Evolutionary conservation across 2,113 vertebrate genomes (phyloP), one percentile per base, ranked within the genome.

Genomic region (Coracopsis vasa): DNA sequence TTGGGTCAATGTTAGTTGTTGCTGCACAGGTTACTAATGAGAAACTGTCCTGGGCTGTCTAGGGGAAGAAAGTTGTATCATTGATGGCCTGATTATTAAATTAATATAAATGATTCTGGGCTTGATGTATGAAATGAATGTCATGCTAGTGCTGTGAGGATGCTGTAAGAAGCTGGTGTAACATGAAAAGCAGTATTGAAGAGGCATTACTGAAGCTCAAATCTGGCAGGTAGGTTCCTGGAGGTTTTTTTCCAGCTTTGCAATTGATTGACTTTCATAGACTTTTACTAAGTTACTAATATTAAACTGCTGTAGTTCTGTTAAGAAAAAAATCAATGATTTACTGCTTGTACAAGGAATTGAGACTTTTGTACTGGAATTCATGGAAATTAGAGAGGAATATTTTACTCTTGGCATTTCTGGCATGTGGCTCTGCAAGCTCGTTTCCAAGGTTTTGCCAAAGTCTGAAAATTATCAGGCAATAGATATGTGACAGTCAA

Each of bases 321-420:
- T 80, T 41, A 0, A 70, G 82, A 86, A 60, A 39, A 74, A 50
- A 9, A 29, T 29, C 41, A 92, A 67, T 92, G n/a, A 87, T 92
- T 90, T 92, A 87, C 78, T 87, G 4, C 44, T 77, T 94, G 42
- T 87, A 51, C 51, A 86, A 64, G 54, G 67, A 92, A 65, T 51
- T 67, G 86, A 84, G 73, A 75, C 50, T 75, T 91, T 13, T 39
- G 7, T 65, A 33, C 62, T 85, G 70, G 70, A 87, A 93, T 87
- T 82, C 1, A 1, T 87, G 87, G 48, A 89, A 95, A 88, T 80
- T 47, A 27, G 65, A 74, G 37, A 64, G 42, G 29, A 85, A 41
- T 82, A 45, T 87, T 95, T 95, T 82, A 72, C 74, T 80, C n/a
- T 19, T 91, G 77, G 86, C 21, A 31, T 89, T 92, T 82, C 70